Evolutionary conservation across 2,113 vertebrate genomes (phyloP).

Genomic region (human): GRCh38 chr5:123219001-123219500

Average conservation of each 20-base stretch:
- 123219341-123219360: not conserved
- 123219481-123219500: not conserved
- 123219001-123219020: not conserved
- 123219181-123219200: not conserved
- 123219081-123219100: not conserved
- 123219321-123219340: not conserved
- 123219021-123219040: not conserved
- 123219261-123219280: not conserved
- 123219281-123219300: not conserved
- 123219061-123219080: not conserved
- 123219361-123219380: not conserved
- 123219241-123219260: not conserved
- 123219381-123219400: not conserved
- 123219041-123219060: not conserved
- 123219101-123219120: no score
- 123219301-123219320: not conserved
- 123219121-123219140: not conserved
- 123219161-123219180: not conserved
- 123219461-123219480: not conserved
- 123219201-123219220: not conserved
- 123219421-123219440: not conserved
- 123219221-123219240: not conserved
- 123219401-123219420: slow-evolving; percentile 9
- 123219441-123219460: not conserved
- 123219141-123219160: not conserved